These are phyloP conservation scores for Mycalesis mineus DNA, from an alignment of 2,888 invertebrate genomes.

Conservation along the genomic window DNA sequence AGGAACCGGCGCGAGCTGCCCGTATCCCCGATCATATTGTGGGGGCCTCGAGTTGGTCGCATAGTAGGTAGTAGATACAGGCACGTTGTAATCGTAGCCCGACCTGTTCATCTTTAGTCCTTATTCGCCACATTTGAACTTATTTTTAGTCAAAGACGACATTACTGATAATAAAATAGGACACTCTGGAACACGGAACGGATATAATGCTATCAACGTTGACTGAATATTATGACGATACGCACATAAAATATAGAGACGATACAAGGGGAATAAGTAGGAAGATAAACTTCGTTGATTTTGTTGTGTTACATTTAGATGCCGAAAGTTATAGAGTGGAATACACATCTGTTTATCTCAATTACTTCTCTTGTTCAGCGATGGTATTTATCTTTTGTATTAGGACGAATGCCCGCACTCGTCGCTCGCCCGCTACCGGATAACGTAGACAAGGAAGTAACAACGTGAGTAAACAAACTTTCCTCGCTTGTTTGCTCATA, in stretches of 20 bases:
- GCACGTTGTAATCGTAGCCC: conserved; percentile 74
- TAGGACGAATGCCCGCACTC: conserved; percentile 47
- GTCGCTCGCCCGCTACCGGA: conserved; percentile 38
- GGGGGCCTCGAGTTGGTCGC: conserved; percentile 67
- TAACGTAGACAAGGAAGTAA: conserved; percentile 63
- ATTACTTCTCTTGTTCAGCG: conserved; percentile 65
- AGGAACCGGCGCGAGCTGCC: conserved; percentile 60
- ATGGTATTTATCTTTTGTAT: conserved; percentile 70
- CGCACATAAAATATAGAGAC: conserved; percentile 12
- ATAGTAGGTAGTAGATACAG: conserved; percentile 69
- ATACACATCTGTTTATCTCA: conserved; percentile 70
- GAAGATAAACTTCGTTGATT: conserved; percentile 57
- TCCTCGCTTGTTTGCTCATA: conserved; percentile 38
- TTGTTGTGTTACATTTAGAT: conserved; percentile 55
- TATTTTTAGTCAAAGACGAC: conserved; percentile 42
- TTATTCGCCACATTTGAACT: conserved; percentile 70
- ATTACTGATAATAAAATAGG: conserved; percentile 20
- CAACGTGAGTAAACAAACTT: conserved; percentile 62
- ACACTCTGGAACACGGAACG: conserved; percentile 7
- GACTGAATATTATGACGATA: conserved; percentile 5
- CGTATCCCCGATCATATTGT: conserved; percentile 70
- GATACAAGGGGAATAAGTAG: conserved; percentile 38
- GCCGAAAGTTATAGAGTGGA: conserved; percentile 61
- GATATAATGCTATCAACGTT: conserved; percentile 49
- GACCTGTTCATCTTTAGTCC: conserved; percentile 75